These are phyloP conservation scores for Callyntrura guangdongensis DNA, from an alignment of 2,888 invertebrate genomes.

Conservation along the genomic window DNA sequence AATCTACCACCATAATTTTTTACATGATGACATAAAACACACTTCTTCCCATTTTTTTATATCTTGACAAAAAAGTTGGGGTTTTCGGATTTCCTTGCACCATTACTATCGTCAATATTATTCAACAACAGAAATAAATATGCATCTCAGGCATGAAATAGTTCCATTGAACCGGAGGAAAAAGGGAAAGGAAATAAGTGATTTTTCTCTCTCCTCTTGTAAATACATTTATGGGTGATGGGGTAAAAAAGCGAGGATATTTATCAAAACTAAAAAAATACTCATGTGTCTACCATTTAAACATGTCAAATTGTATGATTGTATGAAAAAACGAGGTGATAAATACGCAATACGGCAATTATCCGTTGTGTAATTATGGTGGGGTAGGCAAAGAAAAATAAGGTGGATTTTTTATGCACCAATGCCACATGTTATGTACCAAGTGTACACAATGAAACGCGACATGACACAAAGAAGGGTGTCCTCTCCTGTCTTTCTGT, in stretches of 20 bases:
- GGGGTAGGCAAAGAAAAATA: not conserved
- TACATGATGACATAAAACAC: conserved; percentile 66
- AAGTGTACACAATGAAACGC: not conserved
- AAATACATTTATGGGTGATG: not conserved
- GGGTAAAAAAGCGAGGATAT: conserved; percentile 20
- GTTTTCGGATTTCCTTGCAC: not conserved
- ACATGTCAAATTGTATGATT: not conserved
- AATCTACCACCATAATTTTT: conserved; percentile 39
- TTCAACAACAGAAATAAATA: conserved; percentile 53
- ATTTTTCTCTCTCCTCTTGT: conserved; percentile 42
- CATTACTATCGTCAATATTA: conserved; percentile 54
- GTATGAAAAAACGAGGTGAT: conserved; percentile 10
- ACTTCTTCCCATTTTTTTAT: conserved; percentile 52
- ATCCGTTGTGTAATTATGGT: conserved; percentile 39
- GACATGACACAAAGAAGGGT: conserved; percentile 32
- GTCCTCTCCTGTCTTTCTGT: conserved; percentile 61
- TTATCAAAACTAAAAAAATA: conserved; percentile 21
- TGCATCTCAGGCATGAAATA: conserved; percentile 65
- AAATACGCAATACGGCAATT: conserved; percentile 18
- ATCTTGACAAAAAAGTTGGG: too few relatives aligned
- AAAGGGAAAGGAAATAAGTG: conserved; percentile 44
- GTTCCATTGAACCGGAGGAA: conserved; percentile 51
- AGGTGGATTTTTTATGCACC: not conserved
- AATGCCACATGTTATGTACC: not conserved
- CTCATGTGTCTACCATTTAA: not conserved